phyloP scores from a whole-genome alignment of 2,797 vertebrate species.

The Protonibea diacanthus region DNA sequence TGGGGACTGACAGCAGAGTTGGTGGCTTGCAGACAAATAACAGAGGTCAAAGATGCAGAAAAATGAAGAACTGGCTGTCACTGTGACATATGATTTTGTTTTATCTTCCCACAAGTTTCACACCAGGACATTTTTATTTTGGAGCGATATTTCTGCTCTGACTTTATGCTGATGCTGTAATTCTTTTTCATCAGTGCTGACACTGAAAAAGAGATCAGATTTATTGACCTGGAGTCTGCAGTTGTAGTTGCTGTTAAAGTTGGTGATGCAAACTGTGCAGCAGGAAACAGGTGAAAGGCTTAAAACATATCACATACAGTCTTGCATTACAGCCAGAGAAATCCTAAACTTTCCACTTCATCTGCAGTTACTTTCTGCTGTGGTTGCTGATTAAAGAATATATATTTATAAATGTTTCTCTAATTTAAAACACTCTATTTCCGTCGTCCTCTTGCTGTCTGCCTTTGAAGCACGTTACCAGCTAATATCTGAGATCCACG shows the following conservation, averaged over 20 bases:
- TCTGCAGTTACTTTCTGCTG: slow-evolving; percentile 8
- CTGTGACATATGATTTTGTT: background rate
- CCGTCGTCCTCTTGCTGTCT: slow-evolving; percentile 41
- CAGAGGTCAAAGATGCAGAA: background rate
- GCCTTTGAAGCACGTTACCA: slow-evolving; percentile 67
- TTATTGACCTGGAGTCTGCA: background rate
- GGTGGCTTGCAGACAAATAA: background rate
- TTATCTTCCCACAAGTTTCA: background rate
- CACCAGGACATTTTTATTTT: background rate
- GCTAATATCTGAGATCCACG: slow-evolving; percentile 42
- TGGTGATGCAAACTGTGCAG: background rate
- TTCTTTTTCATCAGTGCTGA: background rate
- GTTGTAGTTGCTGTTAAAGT: background rate
- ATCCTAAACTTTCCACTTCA: slow-evolving; percentile 28
- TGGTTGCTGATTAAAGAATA: background rate
- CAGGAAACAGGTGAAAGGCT: background rate
- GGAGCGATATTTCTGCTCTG: too few relatives aligned
- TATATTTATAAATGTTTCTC: slow-evolving; percentile 67
- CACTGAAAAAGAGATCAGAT: background rate
- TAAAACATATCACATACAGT: background rate
- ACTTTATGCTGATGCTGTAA: background rate
- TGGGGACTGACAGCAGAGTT: background rate
- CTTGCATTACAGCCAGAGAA: background rate
- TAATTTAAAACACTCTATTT: slow-evolving; percentile 71
- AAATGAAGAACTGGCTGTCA: background rate